These are phyloP conservation scores for Drosophila prolongata DNA, from an alignment of 2,888 invertebrate genomes.

Conservation along the genomic window DNA sequence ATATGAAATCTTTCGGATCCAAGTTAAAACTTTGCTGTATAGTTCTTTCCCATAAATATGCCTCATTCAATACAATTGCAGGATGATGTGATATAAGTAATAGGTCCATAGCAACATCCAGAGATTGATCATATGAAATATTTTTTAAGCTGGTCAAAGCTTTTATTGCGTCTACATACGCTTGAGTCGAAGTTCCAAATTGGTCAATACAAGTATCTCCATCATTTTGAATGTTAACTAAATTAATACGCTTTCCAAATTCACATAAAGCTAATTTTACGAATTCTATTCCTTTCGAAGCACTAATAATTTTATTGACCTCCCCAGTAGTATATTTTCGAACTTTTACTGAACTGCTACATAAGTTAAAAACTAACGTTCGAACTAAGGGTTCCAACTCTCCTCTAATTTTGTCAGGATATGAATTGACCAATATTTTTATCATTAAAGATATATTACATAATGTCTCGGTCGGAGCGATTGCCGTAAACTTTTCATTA, in stretches of 20 bases:
- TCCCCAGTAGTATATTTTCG: conserved; percentile 87
- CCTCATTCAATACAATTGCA: conserved; percentile 86
- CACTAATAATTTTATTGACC: conserved; percentile 87
- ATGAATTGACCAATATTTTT: conserved; percentile 89
- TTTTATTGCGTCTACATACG: conserved; percentile 79
- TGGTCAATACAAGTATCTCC: conserved; percentile 67
- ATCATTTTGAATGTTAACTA: conserved; percentile 85
- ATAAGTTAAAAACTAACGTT: conserved; percentile 89
- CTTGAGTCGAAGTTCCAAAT: conserved; percentile 66
- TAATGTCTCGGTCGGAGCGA: conserved; percentile 89
- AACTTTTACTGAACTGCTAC: conserved; percentile 87
- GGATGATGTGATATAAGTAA: conserved; percentile 92
- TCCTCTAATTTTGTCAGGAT: conserved; percentile 88
- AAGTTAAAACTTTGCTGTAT: conserved; percentile 84
- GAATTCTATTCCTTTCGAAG: conserved; percentile 86
- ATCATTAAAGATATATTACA: conserved; percentile 90
- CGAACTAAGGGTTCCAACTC: conserved; percentile 88
- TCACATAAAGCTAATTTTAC: conserved; percentile 88
- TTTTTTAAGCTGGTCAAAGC: conserved; percentile 75
- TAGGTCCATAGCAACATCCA: conserved; percentile 88
- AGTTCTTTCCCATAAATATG: conserved; percentile 89
- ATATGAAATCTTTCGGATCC: conserved; percentile 86
- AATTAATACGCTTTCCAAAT: conserved; percentile 88
- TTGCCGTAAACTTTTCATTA: conserved; percentile 91
- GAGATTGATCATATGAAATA: conserved; percentile 85